A percentile compares a stretch with the other conserved stretches of the same genome.
These are phyloP conservation scores for Potorous gilbertii DNA, from an alignment of 2,797 vertebrate species.

Conservation along the genomic window DNA sequence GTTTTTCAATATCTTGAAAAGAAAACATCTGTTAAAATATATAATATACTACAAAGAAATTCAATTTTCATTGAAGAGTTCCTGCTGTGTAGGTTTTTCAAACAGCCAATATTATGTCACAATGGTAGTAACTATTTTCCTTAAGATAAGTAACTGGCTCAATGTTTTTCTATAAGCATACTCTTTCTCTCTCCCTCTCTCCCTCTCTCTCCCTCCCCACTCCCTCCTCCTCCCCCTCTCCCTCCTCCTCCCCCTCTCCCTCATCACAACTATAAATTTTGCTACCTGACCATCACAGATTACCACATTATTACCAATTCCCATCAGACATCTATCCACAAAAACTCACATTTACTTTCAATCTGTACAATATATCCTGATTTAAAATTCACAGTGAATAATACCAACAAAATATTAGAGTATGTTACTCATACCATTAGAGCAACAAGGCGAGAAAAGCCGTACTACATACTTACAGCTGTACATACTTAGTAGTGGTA, in stretches of 20 bases:
- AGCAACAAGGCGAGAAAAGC: slow-evolving; percentile 9
- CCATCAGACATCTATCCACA: slow-evolving; percentile 14
- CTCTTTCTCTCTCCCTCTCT: not conserved
- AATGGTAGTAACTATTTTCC: slow-evolving; percentile 22
- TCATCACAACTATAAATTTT: slow-evolving; percentile 36
- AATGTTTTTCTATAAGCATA: slow-evolving; percentile 20
- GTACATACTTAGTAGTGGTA: not conserved
- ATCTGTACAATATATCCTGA: slow-evolving; percentile 41
- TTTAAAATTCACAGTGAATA: slow-evolving; percentile 47
- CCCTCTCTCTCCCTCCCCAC: no score
- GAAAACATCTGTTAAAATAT: slow-evolving; percentile 45
- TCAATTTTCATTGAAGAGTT: not conserved
- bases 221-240: no score
- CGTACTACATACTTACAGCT: accelerated
- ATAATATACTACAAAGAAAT: slow-evolving; percentile 40
- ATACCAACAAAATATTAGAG: not conserved
- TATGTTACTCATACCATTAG: not conserved
- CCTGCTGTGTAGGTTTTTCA: not conserved
- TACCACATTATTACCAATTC: slow-evolving; percentile 19
- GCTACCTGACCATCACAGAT: slow-evolving; percentile 22
- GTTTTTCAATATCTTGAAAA: slow-evolving; percentile 49
- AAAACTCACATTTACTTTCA: not conserved
- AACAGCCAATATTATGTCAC: accelerated
- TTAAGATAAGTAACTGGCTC: not conserved
- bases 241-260: not conserved